These are phyloP conservation scores for Zelleria hepariella DNA, from an alignment of 2,888 invertebrate genomes.

Conservation along the genomic window DNA sequence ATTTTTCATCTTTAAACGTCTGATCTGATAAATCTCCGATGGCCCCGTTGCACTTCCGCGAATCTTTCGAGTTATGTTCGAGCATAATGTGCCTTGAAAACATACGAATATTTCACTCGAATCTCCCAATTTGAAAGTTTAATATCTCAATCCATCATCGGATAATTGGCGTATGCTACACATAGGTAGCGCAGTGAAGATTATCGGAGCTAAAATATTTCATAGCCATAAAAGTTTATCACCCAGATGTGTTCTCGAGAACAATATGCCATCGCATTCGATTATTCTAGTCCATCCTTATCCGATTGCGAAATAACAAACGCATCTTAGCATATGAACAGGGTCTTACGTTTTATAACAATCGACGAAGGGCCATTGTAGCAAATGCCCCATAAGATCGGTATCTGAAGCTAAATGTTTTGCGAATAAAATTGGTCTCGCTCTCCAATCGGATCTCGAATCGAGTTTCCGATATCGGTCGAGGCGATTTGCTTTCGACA, in stretches of 20 bases:
- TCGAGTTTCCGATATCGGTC: conserved; percentile 25
- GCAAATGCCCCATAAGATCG: conserved; percentile 40
- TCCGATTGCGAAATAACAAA: conserved; percentile 60
- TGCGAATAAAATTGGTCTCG: conserved; percentile 67
- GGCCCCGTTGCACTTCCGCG: conserved; percentile 32
- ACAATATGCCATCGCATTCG: conserved; percentile 38
- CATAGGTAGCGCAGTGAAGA: conserved; percentile 15
- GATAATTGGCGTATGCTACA: background rate
- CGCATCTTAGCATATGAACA: conserved; percentile 33
- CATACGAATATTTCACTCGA: background rate
- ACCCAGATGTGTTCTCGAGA: conserved; percentile 25
- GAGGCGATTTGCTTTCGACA: conserved; percentile 30
- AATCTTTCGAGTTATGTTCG: conserved; percentile 18
- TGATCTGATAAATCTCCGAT: conserved; percentile 32
- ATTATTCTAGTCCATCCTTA: conserved; percentile 46
- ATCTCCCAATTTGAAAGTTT: conserved; percentile 11
- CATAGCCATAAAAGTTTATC: conserved; percentile 31
- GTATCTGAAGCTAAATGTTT: conserved; percentile 64
- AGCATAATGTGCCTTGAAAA: background rate
- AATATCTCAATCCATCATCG: conserved; percentile 4
- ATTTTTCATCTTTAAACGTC: conserved; percentile 34
- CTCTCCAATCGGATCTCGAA: conserved; percentile 50
- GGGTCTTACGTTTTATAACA: conserved; percentile 13
- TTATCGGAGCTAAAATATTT: conserved; percentile 25
- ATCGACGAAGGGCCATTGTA: conserved; percentile 22